phyloP scores from a whole-genome alignment of 2,888 invertebrate species.

The Aphodius sticticus region DNA sequence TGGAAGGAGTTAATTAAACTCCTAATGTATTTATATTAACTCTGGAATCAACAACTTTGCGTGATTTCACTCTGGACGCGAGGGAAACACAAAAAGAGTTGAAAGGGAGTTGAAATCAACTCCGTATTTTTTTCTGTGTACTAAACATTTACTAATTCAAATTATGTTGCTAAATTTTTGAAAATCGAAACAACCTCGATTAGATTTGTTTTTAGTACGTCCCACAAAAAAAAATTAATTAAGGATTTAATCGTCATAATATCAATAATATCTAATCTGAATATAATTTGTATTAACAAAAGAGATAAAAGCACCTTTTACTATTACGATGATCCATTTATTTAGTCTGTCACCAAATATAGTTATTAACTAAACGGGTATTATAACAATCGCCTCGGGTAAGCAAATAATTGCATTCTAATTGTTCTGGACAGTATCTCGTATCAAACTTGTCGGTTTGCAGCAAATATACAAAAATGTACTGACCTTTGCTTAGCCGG shows the following conservation, averaged over 20 bases:
- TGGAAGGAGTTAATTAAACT: too few relatives aligned
- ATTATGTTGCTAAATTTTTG: background rate
- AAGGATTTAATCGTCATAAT: background rate
- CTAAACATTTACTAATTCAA: too few relatives aligned
- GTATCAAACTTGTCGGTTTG: background rate
- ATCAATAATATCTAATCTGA: background rate
- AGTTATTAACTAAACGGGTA: background rate
- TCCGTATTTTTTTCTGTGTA: too few relatives aligned
- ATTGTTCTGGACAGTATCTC: background rate
- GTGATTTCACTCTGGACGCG: too few relatives aligned
- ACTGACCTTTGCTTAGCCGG: background rate
- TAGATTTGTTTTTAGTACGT: background rate
- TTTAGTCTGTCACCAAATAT: background rate
- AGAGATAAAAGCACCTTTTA: background rate
- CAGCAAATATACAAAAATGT: background rate
- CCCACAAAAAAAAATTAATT: background rate
- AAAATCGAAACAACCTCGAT: background rate
- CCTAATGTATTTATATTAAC: too few relatives aligned
- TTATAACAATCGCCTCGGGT: background rate
- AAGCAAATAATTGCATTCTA: background rate
- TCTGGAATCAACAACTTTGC: too few relatives aligned
- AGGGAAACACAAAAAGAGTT: too few relatives aligned
- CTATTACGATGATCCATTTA: background rate
- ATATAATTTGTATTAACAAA: background rate
- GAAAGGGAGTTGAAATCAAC: too few relatives aligned